phyloP scores from a whole-genome alignment of 2,113 vertebrate species.

The Cepphus grylle region DNA sequence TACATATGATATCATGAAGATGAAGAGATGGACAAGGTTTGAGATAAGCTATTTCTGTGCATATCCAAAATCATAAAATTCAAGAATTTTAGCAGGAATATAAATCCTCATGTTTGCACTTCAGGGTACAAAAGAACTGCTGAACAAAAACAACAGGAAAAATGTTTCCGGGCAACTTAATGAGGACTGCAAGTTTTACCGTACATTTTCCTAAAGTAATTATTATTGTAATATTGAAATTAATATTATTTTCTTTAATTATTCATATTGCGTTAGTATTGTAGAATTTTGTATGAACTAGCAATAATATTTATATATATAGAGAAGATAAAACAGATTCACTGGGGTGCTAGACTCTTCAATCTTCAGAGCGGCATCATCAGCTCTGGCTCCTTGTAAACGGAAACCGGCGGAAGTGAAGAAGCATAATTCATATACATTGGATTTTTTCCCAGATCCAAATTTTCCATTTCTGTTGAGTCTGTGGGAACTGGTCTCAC shows the following conservation, averaged over 20 bases:
- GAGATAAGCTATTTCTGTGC: background rate
- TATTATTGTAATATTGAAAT: background rate
- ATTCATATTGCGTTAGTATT: background rate
- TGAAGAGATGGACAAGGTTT: background rate
- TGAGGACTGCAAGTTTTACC: background rate
- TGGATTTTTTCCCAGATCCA: slow-evolving; percentile 1
- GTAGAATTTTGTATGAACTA: background rate
- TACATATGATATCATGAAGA: background rate
- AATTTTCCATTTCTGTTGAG: slow-evolving; percentile 3
- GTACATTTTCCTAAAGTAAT: background rate
- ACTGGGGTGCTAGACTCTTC: background rate
- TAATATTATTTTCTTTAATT: background rate
- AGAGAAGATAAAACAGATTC: background rate
- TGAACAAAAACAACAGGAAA: background rate
- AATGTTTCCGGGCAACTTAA: background rate
- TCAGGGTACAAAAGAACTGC: background rate
- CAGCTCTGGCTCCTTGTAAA: background rate
- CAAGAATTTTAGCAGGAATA: background rate
- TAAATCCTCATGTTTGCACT: background rate
- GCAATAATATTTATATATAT: background rate
- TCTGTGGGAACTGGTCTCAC: slow-evolving; percentile 11
- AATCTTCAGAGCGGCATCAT: background rate
- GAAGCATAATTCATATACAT: background rate
- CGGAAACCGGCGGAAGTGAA: background rate
- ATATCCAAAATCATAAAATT: background rate